Percentiles rank a stretch among this genome's conserved stretches.
phyloP scores from a whole-genome alignment of 2,113 vertebrate species.

The Mugil cephalus region DNA sequence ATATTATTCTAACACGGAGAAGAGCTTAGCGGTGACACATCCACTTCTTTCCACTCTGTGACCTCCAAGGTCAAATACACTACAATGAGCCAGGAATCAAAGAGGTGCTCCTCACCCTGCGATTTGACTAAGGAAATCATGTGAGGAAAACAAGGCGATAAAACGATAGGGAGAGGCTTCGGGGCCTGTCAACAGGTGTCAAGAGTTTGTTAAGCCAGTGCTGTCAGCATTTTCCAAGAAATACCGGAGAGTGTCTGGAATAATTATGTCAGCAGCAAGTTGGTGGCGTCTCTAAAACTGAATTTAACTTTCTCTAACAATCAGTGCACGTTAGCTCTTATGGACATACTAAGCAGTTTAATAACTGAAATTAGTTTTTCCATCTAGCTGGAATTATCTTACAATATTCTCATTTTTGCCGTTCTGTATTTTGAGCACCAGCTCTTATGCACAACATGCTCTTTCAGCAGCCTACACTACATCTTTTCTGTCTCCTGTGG shows the following conservation, averaged over 20 bases:
- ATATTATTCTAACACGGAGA: slow-evolving; percentile 95
- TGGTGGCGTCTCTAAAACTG: not conserved
- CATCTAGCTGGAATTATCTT: slow-evolving; percentile 22
- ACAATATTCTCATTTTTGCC: not conserved
- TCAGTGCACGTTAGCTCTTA: no score
- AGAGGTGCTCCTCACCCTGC: slow-evolving; percentile 72
- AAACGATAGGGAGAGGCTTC: slow-evolving; percentile 58
- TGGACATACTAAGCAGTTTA: not conserved
- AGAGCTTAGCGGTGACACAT: slow-evolving; percentile 75
- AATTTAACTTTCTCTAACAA: no score
- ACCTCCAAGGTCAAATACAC: slow-evolving; percentile 71
- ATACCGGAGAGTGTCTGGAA: not conserved
- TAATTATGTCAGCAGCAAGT: not conserved
- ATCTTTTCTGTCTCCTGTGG: slow-evolving; percentile 73
- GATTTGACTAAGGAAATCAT: slow-evolving; percentile 71
- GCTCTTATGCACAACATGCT: slow-evolving; percentile 45
- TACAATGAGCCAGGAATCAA: slow-evolving; percentile 78
- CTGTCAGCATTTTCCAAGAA: slow-evolving; percentile 26
- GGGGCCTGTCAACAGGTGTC: slow-evolving; percentile 68
- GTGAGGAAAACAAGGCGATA: slow-evolving; percentile 68
- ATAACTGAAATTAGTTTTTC: not conserved
- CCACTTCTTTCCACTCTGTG: slow-evolving; percentile 76
- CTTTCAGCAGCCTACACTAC: slow-evolving; percentile 52
- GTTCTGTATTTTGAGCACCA: slow-evolving; percentile 8
- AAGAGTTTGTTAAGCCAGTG: slow-evolving; percentile 21